These are phyloP conservation scores for Indri indri DNA, from an alignment of 2,113 vertebrate species.

Conservation along the genomic window DNA sequence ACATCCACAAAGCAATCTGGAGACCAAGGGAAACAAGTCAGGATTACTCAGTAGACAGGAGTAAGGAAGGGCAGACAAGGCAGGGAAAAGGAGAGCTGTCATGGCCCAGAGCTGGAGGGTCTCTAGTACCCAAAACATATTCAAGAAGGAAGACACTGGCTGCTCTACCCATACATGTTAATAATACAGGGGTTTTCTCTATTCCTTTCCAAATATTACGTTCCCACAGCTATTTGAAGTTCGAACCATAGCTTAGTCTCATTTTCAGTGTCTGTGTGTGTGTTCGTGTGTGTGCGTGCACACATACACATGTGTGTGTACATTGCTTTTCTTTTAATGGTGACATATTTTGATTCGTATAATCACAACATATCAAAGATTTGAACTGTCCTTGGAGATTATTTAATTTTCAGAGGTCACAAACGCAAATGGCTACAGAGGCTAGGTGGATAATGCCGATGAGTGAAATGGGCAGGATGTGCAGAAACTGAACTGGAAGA, in stretches of 20 bases:
- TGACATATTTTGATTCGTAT: background rate
- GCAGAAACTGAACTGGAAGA: background rate
- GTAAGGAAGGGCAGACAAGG: background rate
- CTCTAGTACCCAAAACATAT: background rate
- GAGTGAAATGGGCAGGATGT: background rate
- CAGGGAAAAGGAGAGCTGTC: background rate
- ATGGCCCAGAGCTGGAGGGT: background rate
- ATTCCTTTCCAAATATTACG: background rate
- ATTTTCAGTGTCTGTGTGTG: background rate
- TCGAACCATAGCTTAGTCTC: background rate
- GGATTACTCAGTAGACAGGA: background rate
- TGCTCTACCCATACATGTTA: background rate
- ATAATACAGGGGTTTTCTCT: background rate
- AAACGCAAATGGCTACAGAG: background rate
- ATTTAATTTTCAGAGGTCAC: background rate
- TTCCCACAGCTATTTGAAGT: background rate
- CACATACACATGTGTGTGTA: background rate
- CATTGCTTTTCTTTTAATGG: background rate
- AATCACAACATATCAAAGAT: background rate
- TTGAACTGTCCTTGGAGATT: background rate
- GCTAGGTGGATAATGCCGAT: background rate
- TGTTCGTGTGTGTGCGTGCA: no score
- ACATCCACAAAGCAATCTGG: constrained; percentile 80
- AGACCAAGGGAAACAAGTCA: background rate
- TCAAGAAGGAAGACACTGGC: background rate